Percentiles rank a stretch among this genome's conserved stretches.
These are phyloP conservation scores for Isichthys henryi DNA, from an alignment of 2,113 vertebrate species.

Conservation along the genomic window DNA sequence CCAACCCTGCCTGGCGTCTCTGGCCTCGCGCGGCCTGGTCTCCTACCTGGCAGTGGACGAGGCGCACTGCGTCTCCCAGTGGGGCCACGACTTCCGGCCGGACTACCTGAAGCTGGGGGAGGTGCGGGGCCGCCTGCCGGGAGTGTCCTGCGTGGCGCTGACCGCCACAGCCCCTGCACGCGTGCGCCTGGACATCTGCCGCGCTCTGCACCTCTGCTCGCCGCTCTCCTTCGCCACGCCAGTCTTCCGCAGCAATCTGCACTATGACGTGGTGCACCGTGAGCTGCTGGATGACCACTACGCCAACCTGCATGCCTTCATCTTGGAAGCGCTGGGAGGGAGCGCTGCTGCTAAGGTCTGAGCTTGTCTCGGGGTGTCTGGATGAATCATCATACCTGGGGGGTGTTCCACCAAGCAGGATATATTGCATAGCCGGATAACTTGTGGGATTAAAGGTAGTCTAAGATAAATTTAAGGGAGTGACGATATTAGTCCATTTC, in stretches of 20 bases:
- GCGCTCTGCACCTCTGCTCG: constrained; percentile 60
- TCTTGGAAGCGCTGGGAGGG: constrained; percentile 67
- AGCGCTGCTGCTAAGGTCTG: constrained; percentile 32
- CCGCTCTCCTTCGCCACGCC: constrained; percentile 75
- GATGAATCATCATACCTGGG: background rate
- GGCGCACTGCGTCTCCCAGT: constrained; percentile 95
- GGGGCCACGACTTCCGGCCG: constrained; percentile 94
- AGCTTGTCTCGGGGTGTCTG: background rate
- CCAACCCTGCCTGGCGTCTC: constrained; percentile 70
- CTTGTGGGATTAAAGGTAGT: too few relatives aligned
- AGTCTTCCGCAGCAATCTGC: constrained; percentile 85
- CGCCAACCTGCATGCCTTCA: constrained; percentile 72
- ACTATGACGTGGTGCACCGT: constrained; percentile 86
- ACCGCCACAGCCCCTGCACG: constrained; percentile 85
- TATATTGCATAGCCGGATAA: too few relatives aligned
- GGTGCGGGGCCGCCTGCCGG: constrained; percentile 63
- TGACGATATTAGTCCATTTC: too few relatives aligned
- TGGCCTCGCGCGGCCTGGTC: constrained; percentile 72
- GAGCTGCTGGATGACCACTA: constrained; percentile 76
- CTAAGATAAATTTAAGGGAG: too few relatives aligned
- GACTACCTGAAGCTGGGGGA: constrained; percentile 85
- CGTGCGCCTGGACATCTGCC: constrained; percentile 79
- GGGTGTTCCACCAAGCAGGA: too few relatives aligned
- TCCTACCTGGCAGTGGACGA: constrained; percentile 88
- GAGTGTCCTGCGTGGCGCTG: constrained; percentile 74